Percentiles rank a stretch among this genome's conserved stretches.
Evolutionary conservation across 2,888 invertebrate genomes (phyloP).

Genomic region (Cephalotes varians): DNA sequence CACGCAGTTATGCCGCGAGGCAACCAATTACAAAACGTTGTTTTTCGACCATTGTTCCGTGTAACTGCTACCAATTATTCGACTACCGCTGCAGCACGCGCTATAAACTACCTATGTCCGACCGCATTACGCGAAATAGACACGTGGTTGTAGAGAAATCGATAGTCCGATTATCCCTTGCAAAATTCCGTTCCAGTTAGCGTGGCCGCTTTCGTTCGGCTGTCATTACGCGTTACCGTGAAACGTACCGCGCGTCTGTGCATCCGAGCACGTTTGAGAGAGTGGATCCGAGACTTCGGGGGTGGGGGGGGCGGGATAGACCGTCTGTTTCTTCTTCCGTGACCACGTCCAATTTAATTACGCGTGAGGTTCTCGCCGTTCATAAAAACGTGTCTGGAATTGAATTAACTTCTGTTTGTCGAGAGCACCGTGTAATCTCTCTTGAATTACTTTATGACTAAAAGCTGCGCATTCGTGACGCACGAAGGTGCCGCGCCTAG

Average conservation of each 20-base stretch:
- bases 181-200: conserved; percentile 12
- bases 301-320: too few relatives aligned
- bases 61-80: conserved; percentile 40
- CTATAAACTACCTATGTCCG: conserved; percentile 5
- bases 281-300: conserved; percentile 1
- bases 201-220: neutral
- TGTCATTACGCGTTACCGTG: neutral
- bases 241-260: neutral
- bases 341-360: conserved; percentile 53
- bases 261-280: neutral
- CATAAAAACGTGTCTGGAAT: conserved; percentile 52
- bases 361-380: conserved; percentile 31
- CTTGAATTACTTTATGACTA: conserved; percentile 50
- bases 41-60: conserved; percentile 39
- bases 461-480: conserved; percentile 54
- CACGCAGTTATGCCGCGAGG: conserved; percentile 41
- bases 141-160: conserved; percentile 28
- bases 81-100: neutral
- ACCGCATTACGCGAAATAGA: conserved; percentile 21
- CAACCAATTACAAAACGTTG: conserved; percentile 40
- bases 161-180: conserved; percentile 37
- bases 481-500: conserved; percentile 55
- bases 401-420: conserved; percentile 55
- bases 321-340: conserved; percentile 35
- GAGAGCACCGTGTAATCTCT: conserved; percentile 54